A percentile compares a stretch with the other conserved stretches of the same genome.
Evolutionary conservation across 35 echinoderm and acorn worm species (phyloP).

Genomic region (Apostichopus japonicus): DNA sequence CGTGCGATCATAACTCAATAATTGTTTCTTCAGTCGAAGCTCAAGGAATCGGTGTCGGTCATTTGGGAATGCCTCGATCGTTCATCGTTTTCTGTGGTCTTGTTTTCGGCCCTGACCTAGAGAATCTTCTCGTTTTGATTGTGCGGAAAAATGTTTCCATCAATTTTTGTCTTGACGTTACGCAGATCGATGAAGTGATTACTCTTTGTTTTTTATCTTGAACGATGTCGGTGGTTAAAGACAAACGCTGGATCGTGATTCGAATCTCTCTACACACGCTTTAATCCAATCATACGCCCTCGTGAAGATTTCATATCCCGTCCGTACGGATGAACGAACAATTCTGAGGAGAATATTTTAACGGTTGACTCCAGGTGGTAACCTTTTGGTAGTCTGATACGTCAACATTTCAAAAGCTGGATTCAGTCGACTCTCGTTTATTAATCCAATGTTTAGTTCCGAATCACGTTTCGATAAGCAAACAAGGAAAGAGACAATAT

Average conservation of each 20-base stretch:
- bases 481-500: neutral
- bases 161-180: neutral
- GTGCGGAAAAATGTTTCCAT: neutral
- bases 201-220: neutral
- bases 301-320: neutral
- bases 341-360: neutral
- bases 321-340: neutral
- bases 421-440: neutral
- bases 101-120: neutral
- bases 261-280: neutral
- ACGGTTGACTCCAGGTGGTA: neutral
- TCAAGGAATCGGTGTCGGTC: neutral
- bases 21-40: neutral
- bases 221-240: neutral
- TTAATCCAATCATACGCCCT: neutral
- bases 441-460: neutral
- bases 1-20: neutral
- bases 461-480: neutral
- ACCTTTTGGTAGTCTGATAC: neutral
- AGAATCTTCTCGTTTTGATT: neutral
- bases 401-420: neutral
- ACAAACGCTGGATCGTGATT: neutral
- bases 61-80: neutral
- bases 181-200: neutral
- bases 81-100: neutral